Evolutionary conservation across 1,140 invertebrate species (phyloP).

Genomic region (Neuroterus valhalla): DNA sequence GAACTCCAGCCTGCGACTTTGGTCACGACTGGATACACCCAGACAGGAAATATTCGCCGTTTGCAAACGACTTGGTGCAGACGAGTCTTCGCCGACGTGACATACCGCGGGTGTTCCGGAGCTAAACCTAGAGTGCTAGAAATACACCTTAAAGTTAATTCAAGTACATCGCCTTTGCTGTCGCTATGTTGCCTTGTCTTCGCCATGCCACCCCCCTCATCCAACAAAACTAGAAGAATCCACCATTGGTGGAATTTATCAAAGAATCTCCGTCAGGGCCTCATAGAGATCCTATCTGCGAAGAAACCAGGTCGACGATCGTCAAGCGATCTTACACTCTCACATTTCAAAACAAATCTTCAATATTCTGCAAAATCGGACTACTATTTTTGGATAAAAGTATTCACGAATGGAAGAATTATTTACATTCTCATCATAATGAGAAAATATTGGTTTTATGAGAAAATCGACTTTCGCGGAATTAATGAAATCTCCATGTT

Average conservation of each 20-base stretch:
- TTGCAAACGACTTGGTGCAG: conserved; percentile 17
- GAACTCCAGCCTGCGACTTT: conserved; percentile 29
- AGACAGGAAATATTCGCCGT: conserved; percentile 28
- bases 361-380: too few species aligned
- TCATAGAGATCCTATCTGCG: neutral
- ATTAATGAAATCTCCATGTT: too few species aligned
- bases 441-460: too few species aligned
- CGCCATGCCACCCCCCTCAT: neutral
- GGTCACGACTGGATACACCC: conserved; percentile 28
- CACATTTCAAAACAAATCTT: too few species aligned
- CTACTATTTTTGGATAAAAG: too few species aligned
- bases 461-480: too few species aligned
- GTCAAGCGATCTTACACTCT: too few species aligned
- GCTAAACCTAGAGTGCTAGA: conserved; percentile 70
- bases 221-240: conserved; percentile 7
- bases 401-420: too few species aligned
- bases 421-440: too few species aligned
- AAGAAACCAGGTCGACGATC: neutral
- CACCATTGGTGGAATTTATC: neutral
- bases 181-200: conserved; percentile 51
- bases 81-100: conserved; percentile 51
- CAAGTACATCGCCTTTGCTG: conserved; percentile 67
- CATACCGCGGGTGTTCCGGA: conserved; percentile 63
- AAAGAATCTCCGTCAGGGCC: neutral
- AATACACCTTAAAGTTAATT: conserved; percentile 69